These are phyloP conservation scores for Channallabes apus DNA, from an alignment of 2,797 vertebrate species.

Conservation along the genomic window DNA sequence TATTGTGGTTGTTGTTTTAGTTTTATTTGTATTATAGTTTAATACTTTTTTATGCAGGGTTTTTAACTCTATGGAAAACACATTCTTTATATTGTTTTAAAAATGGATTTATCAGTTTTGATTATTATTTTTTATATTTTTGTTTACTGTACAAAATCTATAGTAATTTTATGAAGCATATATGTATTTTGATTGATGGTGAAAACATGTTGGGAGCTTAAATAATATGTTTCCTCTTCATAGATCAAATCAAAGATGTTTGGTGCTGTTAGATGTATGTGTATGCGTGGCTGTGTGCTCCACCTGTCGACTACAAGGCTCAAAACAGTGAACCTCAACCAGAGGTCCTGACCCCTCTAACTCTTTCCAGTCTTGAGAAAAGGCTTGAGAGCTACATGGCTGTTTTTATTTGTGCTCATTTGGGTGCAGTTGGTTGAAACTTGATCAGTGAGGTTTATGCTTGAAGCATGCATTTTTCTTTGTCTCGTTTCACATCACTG, in stretches of 20 bases:
- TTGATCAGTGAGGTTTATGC: slow-evolving; percentile 12
- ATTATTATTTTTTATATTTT: background rate
- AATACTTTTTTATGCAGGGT: background rate
- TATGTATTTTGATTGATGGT: slow-evolving; percentile 26
- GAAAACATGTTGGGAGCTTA: slow-evolving; percentile 45
- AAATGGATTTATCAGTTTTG: background rate
- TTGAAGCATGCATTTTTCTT: slow-evolving; percentile 33
- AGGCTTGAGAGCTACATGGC: slow-evolving; percentile 1
- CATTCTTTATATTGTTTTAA: background rate
- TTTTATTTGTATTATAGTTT: slow-evolving; percentile 5
- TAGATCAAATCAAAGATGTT: slow-evolving; percentile 56
- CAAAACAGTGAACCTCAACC: slow-evolving; percentile 17
- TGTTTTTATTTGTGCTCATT: slow-evolving; percentile 38
- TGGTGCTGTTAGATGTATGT: slow-evolving; percentile 42
- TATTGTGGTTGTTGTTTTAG: background rate
- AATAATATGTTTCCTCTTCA: slow-evolving; percentile 49
- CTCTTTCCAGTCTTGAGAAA: slow-evolving; percentile 37
- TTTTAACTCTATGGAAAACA: background rate
- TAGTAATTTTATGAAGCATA: slow-evolving; percentile 16
- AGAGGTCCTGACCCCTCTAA: slow-evolving; percentile 39
- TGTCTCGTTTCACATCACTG: slow-evolving; percentile 30
- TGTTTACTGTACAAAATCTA: too few species aligned
- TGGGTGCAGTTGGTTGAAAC: slow-evolving; percentile 19
- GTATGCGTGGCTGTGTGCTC: slow-evolving; percentile 17
- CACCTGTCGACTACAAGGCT: slow-evolving; percentile 34